Conservation (phyloP, 2,113 vertebrate species). For the Siniperca knerii region DNA sequence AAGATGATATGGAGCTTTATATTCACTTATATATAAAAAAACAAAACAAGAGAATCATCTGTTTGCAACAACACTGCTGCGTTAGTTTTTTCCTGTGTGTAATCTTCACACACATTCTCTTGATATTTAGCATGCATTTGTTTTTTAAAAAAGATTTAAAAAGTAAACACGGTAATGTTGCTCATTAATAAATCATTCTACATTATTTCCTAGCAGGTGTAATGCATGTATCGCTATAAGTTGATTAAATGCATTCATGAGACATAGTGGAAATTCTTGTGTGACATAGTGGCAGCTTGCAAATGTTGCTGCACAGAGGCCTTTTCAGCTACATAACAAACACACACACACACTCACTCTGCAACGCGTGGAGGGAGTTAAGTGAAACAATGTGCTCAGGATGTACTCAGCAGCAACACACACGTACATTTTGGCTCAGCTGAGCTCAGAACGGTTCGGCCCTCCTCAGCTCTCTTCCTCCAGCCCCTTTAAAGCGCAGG, state of each 20-base stretch:
- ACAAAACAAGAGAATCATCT: not conserved
- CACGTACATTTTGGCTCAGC: slow-evolving; percentile 77
- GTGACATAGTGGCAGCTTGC: not conserved
- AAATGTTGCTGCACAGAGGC: not conserved
- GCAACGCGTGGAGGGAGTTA: slow-evolving; percentile 80
- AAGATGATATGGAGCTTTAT: not conserved
- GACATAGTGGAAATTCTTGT: slow-evolving; percentile 1
- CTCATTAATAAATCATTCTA: not conserved
- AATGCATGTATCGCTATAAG: not conserved
- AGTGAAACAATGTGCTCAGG: slow-evolving; percentile 89
- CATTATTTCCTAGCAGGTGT: not conserved
- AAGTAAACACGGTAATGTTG: not conserved
- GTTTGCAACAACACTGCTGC: not conserved
- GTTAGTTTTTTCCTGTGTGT: not conserved
- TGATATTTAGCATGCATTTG: not conserved
- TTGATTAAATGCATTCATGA: not conserved
- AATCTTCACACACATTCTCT: not conserved
- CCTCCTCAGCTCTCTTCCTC: slow-evolving; percentile 24
- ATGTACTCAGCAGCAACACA: slow-evolving; percentile 72
- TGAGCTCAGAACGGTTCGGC: slow-evolving; percentile 32
- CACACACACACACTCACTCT: slow-evolving; percentile 15
- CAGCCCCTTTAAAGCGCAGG: slow-evolving; percentile 69
- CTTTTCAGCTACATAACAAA: not conserved
- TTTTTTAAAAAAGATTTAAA: not conserved
- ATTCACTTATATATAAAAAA: not conserved